A percentile compares a stretch with the other conserved stretches of the same genome.
phyloP scores from a whole-genome alignment of 2,797 vertebrate species.

The Pygocentrus nattereri region DNA sequence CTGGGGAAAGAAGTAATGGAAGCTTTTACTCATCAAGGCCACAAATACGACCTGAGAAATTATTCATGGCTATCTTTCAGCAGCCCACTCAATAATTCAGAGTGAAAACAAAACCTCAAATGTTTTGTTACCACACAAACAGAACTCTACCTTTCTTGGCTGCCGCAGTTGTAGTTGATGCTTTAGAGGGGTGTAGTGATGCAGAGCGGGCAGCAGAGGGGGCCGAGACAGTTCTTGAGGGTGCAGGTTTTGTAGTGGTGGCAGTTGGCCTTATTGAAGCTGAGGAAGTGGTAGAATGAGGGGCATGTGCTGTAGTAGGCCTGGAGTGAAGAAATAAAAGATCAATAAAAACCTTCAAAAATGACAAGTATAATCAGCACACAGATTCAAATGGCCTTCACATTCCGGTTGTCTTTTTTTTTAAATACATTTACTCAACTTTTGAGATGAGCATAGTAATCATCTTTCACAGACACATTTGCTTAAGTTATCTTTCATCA shows the following conservation, averaged over 20 bases:
- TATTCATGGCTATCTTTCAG: not conserved
- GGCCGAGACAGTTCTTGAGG: slow-evolving; percentile 62
- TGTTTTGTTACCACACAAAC: no score
- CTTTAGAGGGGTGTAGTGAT: slow-evolving; percentile 63
- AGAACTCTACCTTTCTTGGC: slow-evolving; percentile 74
- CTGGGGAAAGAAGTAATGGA: no score
- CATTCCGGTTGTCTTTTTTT: not conserved
- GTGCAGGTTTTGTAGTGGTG: slow-evolving; percentile 53
- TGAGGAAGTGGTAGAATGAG: slow-evolving; percentile 54
- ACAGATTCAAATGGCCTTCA: not conserved
- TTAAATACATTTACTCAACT: not conserved
- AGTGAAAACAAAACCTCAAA: not conserved
- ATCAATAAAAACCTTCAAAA: not conserved
- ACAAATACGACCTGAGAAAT: not conserved
- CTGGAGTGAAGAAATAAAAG: slow-evolving; percentile 4
- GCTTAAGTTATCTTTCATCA: no score
- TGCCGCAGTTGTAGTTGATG: slow-evolving; percentile 45
- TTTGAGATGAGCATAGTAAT: no score
- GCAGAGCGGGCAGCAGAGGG: slow-evolving; percentile 68
- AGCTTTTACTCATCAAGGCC: not conserved
- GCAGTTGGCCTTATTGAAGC: slow-evolving; percentile 56
- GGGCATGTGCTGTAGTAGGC: slow-evolving; percentile 51
- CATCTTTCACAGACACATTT: no score
- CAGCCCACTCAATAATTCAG: not conserved
- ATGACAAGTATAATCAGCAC: not conserved